These are phyloP conservation scores for Notarius lentiginosus DNA, from an alignment of 2,113 vertebrate genomes.

Conservation along the genomic window DNA sequence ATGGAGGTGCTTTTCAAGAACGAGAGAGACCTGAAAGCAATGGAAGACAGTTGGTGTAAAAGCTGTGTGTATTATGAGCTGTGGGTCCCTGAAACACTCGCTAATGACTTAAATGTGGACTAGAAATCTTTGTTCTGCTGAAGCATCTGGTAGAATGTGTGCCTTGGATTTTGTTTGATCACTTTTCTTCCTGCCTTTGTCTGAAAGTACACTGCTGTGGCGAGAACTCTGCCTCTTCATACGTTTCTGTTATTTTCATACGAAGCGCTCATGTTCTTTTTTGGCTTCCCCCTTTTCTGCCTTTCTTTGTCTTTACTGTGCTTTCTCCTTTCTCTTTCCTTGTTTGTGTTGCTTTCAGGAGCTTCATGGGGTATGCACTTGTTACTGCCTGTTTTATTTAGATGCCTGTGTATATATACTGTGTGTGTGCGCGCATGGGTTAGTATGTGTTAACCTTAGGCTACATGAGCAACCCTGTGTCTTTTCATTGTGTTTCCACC, in stretches of 20 bases:
- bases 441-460: not conserved
- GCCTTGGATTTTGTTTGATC: not conserved
- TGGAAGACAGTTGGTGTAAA: not conserved
- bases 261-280: constrained; percentile 12
- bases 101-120: not conserved
- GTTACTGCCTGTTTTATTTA: constrained; percentile 55
- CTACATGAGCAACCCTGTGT: constrained; percentile 5
- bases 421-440: constrained; percentile 30
- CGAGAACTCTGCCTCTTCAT: constrained; percentile 4
- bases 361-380: constrained; percentile 92
- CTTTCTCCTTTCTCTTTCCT: constrained; percentile 57
- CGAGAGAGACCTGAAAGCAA: not conserved
- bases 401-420: constrained; percentile 5
- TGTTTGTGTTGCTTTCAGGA: constrained; percentile 89
- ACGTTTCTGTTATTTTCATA: constrained; percentile 20
- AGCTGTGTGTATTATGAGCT: not conserved
- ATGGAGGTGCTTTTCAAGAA: not conserved
- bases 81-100: not conserved
- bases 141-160: not conserved
- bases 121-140: not conserved
- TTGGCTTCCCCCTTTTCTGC: constrained; percentile 17
- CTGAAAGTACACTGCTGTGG: constrained; percentile 25
- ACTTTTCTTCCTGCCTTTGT: constrained; percentile 5
- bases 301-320: constrained; percentile 29
- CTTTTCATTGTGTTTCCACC: constrained; percentile 7